Percentiles rank a stretch among this genome's conserved stretches.
phyloP scores from a whole-genome alignment of 1,140 invertebrate species.

The Aphaenogaster ashmeadi region DNA sequence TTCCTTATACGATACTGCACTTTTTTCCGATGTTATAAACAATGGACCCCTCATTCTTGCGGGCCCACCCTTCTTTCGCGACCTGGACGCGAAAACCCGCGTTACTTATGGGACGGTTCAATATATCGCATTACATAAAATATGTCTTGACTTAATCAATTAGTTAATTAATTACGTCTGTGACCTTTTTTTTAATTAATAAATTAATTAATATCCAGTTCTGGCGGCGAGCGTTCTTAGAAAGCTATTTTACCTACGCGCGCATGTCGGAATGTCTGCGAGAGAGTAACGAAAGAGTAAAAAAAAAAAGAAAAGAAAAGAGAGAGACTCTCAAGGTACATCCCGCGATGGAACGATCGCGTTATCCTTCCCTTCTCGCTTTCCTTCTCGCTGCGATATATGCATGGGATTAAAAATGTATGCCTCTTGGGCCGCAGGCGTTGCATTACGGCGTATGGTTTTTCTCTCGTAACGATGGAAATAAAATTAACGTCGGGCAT shows the following conservation, averaged over 20 bases:
- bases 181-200: conserved; percentile 25
- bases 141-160: conserved; percentile 48
- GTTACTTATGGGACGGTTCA: conserved; percentile 51
- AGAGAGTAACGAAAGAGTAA: conserved; percentile 4
- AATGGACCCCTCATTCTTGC: no score
- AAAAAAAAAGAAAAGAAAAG: not conserved
- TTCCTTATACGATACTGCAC: no score
- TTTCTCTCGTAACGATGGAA: conserved; percentile 18
- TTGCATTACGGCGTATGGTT: conserved; percentile 36
- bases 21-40: no score
- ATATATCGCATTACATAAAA: conserved; percentile 63
- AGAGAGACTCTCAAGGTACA: not conserved
- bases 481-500: conserved; percentile 43
- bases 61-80: no score
- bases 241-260: conserved; percentile 15
- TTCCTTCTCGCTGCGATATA: conserved; percentile 19
- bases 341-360: not conserved
- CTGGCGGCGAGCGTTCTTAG: conserved; percentile 2
- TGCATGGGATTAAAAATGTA: conserved; percentile 55
- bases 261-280: not conserved
- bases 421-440: conserved; percentile 44
- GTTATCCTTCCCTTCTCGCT: conserved; percentile 29
- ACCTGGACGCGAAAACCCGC: conserved; percentile 2
- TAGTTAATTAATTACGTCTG: conserved; percentile 36
- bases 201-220: conserved; percentile 16